phyloP scores from a whole-genome alignment of 2,797 vertebrate species.

The Lutjanus campechanus region DNA sequence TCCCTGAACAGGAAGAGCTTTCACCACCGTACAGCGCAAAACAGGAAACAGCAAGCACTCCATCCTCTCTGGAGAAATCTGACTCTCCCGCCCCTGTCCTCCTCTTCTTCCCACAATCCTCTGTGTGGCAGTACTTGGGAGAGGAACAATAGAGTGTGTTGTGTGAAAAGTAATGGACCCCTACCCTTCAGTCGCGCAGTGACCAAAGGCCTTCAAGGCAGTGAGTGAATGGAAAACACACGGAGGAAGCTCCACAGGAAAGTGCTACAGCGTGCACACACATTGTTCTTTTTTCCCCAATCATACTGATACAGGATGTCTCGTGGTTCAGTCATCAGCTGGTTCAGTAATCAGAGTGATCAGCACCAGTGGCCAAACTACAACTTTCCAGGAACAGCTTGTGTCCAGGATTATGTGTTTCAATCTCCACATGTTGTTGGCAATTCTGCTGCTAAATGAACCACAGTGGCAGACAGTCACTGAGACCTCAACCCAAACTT shows the following conservation, averaged over 20 bases:
- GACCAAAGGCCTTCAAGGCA: constrained; percentile 43
- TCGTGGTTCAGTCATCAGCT: constrained; percentile 9
- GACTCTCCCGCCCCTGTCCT: constrained; percentile 49
- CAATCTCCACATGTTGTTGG: constrained; percentile 9
- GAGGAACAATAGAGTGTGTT: constrained; percentile 82
- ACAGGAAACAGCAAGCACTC: constrained; percentile 80
- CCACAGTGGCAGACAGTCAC: constrained; percentile 10
- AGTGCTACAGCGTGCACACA: constrained; percentile 7
- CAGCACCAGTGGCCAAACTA: not conserved
- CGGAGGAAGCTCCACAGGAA: constrained; percentile 61
- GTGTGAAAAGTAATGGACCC: constrained; percentile 75
- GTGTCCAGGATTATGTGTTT: constrained; percentile 16
- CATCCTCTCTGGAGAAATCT: constrained; percentile 79
- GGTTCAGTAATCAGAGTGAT: constrained; percentile 17
- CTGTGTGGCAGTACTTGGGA: constrained; percentile 48
- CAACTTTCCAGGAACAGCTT: constrained; percentile 44
- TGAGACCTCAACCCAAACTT: constrained; percentile 41
- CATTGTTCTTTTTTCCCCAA: constrained; percentile 14
- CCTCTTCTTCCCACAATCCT: constrained; percentile 73
- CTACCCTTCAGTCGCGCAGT: constrained; percentile 43
- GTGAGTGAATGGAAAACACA: constrained; percentile 61
- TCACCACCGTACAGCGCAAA: constrained; percentile 60
- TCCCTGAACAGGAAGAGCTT: constrained; percentile 76
- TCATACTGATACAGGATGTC: constrained; percentile 22
- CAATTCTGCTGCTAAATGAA: constrained; percentile 12